phyloP scores from a whole-genome alignment of 30 jellyfish, hydroid and myxozoan species.

The Hydractinia symbiolongicarpus region DNA sequence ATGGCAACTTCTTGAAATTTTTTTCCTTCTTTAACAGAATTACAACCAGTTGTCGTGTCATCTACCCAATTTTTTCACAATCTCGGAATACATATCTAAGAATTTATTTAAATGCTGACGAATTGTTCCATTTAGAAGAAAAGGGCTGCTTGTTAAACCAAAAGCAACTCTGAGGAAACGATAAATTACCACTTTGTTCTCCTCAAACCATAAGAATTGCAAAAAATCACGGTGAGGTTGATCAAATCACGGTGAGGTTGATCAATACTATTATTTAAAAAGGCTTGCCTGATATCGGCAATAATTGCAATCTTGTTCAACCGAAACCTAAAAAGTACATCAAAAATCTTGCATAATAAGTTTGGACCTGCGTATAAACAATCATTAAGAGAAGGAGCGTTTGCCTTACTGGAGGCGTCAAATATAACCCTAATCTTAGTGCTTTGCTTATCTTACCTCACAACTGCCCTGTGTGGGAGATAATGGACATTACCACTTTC shows the following conservation, averaged over 20 bases:
- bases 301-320: not conserved
- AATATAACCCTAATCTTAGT: not conserved
- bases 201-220: slow-evolving; percentile 17
- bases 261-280: not conserved
- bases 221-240: slow-evolving; percentile 17
- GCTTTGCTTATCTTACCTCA: not conserved
- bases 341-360: not conserved
- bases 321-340: not conserved
- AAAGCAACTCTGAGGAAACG: slow-evolving; percentile 1
- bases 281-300: slow-evolving; percentile 29
- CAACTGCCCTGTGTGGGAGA: not conserved
- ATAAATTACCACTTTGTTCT: not conserved
- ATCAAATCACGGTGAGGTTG: slow-evolving; percentile 14
- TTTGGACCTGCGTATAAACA: not conserved
- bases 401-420: not conserved
- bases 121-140: slow-evolving; percentile 17
- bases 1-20: not conserved
- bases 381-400: not conserved
- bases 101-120: not conserved
- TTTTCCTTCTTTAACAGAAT: not conserved
- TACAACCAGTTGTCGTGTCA: not conserved
- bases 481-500: not conserved
- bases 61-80: slow-evolving; percentile 11
- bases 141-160: slow-evolving; percentile 4
- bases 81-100: not conserved